Evolutionary conservation across 2,888 invertebrate species (phyloP).

Genomic region (Plagodis pulveraria): DNA sequence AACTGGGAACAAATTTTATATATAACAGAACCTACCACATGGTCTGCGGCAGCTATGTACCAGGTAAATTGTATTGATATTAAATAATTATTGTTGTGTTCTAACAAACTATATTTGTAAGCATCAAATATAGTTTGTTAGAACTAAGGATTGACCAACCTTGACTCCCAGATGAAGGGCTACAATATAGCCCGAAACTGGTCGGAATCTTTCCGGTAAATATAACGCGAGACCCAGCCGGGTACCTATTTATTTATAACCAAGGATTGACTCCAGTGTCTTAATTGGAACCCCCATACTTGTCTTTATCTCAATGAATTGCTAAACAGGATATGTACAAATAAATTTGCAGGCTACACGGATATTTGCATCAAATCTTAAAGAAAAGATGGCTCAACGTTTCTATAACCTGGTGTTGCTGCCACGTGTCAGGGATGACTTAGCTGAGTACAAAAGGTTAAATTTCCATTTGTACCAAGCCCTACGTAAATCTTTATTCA

Average conservation of each 20-base stretch:
- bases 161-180: too few species aligned
- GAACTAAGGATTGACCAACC: too few species aligned
- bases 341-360: constrained; percentile 88
- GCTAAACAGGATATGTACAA: not conserved
- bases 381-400: constrained; percentile 97
- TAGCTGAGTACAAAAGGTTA: constrained; percentile 96
- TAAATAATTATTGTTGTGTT: too few species aligned
- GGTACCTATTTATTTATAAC: too few species aligned
- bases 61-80: constrained; percentile 74
- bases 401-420: constrained; percentile 97
- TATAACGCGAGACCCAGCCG: too few species aligned
- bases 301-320: too few species aligned
- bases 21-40: constrained; percentile 95
- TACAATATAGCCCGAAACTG: too few species aligned
- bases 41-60: constrained; percentile 99
- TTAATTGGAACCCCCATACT: too few species aligned
- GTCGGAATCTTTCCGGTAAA: too few species aligned
- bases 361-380: constrained; percentile 98
- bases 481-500: constrained; percentile 95
- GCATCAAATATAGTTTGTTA: too few species aligned
- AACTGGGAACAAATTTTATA: constrained; percentile 98
- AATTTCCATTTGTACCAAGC: constrained; percentile 99
- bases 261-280: too few species aligned
- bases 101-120: too few species aligned
- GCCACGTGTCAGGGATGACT: constrained; percentile 97